Evolutionary conservation across 2,797 vertebrate species (phyloP).

Genomic region (Lepilemur septentrionalis): DNA sequence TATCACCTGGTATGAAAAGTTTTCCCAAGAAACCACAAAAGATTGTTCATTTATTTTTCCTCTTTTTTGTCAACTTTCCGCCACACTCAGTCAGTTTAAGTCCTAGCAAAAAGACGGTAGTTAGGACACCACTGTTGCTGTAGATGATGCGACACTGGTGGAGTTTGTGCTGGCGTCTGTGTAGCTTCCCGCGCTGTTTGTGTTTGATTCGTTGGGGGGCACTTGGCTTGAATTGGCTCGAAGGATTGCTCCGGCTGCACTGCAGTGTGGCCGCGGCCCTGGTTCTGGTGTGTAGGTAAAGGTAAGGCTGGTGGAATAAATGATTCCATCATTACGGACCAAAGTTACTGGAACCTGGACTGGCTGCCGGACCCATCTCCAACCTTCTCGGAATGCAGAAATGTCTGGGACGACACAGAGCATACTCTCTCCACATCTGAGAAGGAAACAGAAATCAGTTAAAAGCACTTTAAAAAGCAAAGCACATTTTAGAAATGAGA

Average conservation of each 20-base stretch:
- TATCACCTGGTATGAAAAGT: slow-evolving; percentile 85
- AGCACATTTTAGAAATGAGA: background rate
- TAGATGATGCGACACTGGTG: slow-evolving; percentile 93
- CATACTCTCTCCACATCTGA: slow-evolving; percentile 98
- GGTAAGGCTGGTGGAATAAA: slow-evolving; percentile 99
- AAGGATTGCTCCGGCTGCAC: slow-evolving; percentile 97
- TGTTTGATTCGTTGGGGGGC: slow-evolving; percentile 87
- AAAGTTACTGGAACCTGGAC: slow-evolving; percentile 99
- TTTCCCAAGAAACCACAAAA: slow-evolving; percentile 90
- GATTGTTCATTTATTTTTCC: slow-evolving; percentile 83
- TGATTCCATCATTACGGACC: slow-evolving; percentile 98
- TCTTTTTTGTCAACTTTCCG: slow-evolving; percentile 77
- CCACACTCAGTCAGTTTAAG: slow-evolving; percentile 89
- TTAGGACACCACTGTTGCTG: slow-evolving; percentile 97
- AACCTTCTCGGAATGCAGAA: slow-evolving; percentile 99
- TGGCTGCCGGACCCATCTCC: slow-evolving; percentile 98
- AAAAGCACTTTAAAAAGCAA: background rate
- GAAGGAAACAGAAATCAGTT: slow-evolving; percentile 38
- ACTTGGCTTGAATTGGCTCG: slow-evolving; percentile 93
- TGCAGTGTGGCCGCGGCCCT: slow-evolving; percentile 97
- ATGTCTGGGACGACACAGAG: slow-evolving; percentile 99
- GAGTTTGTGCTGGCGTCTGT: slow-evolving; percentile 89
- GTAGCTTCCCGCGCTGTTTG: slow-evolving; percentile 89
- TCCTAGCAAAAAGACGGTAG: slow-evolving; percentile 85
- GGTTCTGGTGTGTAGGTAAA: slow-evolving; percentile 99